phyloP scores from a whole-genome alignment of 2,113 vertebrate species.

The Melanostigma gelatinosum region DNA sequence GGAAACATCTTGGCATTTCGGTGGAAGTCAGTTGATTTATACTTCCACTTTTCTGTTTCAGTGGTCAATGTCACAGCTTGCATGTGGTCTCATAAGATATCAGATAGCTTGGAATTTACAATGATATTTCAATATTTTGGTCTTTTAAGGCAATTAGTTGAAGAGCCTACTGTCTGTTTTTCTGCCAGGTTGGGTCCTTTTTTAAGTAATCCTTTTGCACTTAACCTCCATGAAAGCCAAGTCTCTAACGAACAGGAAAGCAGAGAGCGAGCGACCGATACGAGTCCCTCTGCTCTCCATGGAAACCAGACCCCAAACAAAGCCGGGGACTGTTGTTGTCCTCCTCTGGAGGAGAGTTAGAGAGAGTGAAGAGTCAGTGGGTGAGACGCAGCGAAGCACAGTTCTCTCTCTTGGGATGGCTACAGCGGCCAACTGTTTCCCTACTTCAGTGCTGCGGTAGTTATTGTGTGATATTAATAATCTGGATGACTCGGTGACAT shows the following conservation, averaged over 20 bases:
- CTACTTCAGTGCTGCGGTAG: not conserved
- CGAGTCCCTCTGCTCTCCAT: constrained; percentile 31
- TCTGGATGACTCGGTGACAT: not conserved
- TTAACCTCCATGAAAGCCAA: constrained; percentile 44
- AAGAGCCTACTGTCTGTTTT: not conserved
- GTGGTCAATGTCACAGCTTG: not conserved
- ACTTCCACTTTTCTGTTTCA: not conserved
- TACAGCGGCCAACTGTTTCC: constrained; percentile 23
- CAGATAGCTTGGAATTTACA: not conserved
- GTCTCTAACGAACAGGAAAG: constrained; percentile 23
- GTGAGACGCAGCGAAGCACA: constrained; percentile 26
- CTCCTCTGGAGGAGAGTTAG: constrained; percentile 19
- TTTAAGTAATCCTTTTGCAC: constrained; percentile 34
- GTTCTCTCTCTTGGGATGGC: constrained; percentile 31
- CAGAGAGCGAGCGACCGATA: constrained; percentile 17
- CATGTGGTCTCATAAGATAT: not conserved
- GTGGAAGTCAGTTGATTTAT: not conserved
- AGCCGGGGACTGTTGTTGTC: constrained; percentile 36
- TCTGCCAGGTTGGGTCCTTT: constrained; percentile 10
- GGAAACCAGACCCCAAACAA: constrained; percentile 47
- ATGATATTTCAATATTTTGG: not conserved
- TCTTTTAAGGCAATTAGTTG: not conserved
- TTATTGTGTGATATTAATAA: constrained; percentile 2
- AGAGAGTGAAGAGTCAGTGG: constrained; percentile 17
- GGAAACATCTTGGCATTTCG: not conserved